phyloP scores from a whole-genome alignment of 2,113 vertebrate genomes.

The Cyprinodon brontotheroides region DNA sequence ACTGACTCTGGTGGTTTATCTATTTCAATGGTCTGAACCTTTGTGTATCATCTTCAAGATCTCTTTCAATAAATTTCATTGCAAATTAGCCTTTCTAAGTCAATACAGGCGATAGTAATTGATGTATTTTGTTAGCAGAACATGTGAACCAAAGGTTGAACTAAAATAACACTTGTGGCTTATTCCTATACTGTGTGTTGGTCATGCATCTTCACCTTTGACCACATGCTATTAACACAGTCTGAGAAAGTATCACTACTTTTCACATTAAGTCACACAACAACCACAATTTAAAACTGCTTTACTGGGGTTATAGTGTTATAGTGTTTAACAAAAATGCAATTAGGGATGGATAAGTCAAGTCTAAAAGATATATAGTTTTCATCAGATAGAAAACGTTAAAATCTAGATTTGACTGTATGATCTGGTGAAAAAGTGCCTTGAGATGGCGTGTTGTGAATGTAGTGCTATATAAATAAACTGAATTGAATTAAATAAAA shows the following conservation, averaged over 20 bases:
- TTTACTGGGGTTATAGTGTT: no score
- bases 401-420: no score
- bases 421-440: no score
- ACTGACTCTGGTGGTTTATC: conserved; percentile 63
- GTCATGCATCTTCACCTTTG: background rate
- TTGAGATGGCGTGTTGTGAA: no score
- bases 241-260: background rate
- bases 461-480: no score
- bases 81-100: conserved; percentile 58
- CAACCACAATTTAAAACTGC: background rate
- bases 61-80: conserved; percentile 34
- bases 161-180: conserved; percentile 46
- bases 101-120: conserved; percentile 39
- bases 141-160: conserved; percentile 18
- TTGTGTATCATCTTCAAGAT: conserved; percentile 51
- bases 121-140: conserved; percentile 33
- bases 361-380: no score
- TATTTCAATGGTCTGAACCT: conserved; percentile 49
- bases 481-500: no score
- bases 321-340: no score
- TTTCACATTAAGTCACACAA: background rate
- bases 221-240: background rate
- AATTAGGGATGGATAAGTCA: no score
- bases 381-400: no score
- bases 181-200: background rate